A percentile compares a stretch with the other conserved stretches of the same genome.
phyloP scores from a whole-genome alignment of 2,888 invertebrate genomes.

The Mongoloraphidia duomilia region DNA sequence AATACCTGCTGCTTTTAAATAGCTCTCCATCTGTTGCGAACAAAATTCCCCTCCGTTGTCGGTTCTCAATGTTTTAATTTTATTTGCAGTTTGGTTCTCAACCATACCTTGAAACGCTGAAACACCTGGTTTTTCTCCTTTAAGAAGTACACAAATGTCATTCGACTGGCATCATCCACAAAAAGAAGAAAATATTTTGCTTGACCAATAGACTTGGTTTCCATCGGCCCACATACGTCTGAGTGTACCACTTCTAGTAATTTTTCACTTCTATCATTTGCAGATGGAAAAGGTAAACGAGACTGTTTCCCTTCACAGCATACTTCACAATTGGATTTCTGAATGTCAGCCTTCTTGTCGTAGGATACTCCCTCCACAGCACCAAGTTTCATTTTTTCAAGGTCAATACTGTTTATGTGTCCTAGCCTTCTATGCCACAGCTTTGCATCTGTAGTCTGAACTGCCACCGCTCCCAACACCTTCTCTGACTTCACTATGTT shows the following conservation, averaged over 20 bases:
- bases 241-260: conserved; percentile 17
- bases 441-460: neutral
- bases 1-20: conserved; percentile 14
- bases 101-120: conserved; percentile 14
- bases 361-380: conserved; percentile 1
- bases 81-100: conserved; percentile 17
- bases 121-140: conserved; percentile 19
- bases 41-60: conserved; percentile 18
- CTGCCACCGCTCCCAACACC: neutral
- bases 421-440: neutral
- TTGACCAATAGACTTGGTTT: conserved; percentile 14
- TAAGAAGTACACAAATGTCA: conserved; percentile 18
- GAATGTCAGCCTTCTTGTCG: conserved; percentile 8
- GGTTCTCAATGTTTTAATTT: conserved; percentile 17
- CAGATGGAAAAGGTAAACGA: conserved; percentile 17
- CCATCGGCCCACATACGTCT: conserved; percentile 18
- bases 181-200: conserved; percentile 20
- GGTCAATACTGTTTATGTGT: conserved; percentile 1
- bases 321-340: conserved; percentile 11
- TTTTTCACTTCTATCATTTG: conserved; percentile 11
- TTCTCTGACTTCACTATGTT: neutral
- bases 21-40: conserved; percentile 6
- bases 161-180: conserved; percentile 20
- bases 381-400: neutral
- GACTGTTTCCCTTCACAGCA: conserved; percentile 19